Percentiles rank a stretch among this genome's conserved stretches.
These are phyloP conservation scores for Orbicella faveolata DNA, from an alignment of 64 coral and sea anemone species.

Conservation along the genomic window DNA sequence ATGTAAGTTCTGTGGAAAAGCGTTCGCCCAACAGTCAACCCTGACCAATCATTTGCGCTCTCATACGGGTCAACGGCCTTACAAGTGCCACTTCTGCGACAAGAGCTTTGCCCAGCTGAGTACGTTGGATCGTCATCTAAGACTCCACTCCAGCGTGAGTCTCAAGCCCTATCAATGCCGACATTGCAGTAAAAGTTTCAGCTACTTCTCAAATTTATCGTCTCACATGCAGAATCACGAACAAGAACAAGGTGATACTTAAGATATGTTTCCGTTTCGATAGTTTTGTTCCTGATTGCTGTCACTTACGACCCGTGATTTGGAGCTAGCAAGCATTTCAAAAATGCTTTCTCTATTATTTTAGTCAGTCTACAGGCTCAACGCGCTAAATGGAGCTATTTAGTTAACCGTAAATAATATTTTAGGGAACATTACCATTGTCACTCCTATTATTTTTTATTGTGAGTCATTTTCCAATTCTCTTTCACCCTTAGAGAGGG, in stretches of 20 bases:
- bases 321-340: too few relatives aligned
- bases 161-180: slow-evolving; percentile 22
- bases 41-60: slow-evolving; percentile 39
- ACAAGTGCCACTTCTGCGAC: slow-evolving; percentile 33
- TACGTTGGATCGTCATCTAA: slow-evolving; percentile 6
- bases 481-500: too few relatives aligned
- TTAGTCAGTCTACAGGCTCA: too few relatives aligned
- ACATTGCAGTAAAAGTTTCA: slow-evolving; percentile 18
- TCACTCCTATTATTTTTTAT: too few relatives aligned
- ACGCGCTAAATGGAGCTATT: too few relatives aligned
- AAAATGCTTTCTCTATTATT: too few relatives aligned
- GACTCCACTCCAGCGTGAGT: slow-evolving; percentile 17
- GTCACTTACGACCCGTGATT: too few relatives aligned
- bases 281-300: too few relatives aligned
- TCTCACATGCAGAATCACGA: slow-evolving; percentile 16
- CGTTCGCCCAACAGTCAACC: slow-evolving; percentile 31
- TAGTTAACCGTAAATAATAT: too few relatives aligned
- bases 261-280: too few relatives aligned
- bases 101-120: slow-evolving; percentile 45
- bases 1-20: slow-evolving; percentile 34
- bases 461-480: too few relatives aligned
- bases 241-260: background rate
- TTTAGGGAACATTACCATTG: too few relatives aligned
- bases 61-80: slow-evolving; percentile 34
- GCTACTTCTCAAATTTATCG: slow-evolving; percentile 32